Evolutionary conservation across 2,113 vertebrate species (phyloP), one percentile per base, ranked within the genome.

Genomic region (Xyliphius kryptos): DNA sequence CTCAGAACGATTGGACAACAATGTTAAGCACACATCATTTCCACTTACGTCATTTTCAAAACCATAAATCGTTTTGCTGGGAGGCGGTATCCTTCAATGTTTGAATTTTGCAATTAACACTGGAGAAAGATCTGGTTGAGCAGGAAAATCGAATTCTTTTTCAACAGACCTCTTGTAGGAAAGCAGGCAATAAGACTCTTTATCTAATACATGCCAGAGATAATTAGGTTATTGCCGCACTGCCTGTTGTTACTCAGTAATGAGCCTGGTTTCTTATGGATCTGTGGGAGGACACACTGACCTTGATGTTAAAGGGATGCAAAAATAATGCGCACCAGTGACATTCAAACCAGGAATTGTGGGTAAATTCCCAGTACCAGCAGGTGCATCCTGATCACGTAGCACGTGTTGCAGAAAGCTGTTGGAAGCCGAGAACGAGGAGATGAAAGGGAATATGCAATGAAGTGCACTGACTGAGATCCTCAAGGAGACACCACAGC

Each of bases 141-240:
- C 74, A 63, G 72, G 74, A 72, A 79, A 74, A 79, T 76, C 67
- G 64, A 76, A 79, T 79, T 74, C 70, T 65, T 71, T 76, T 76
- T 71, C 71, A 72, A 76, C 72, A 69, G 67, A 57, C 66, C 37
- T 67, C 74, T 73, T 62, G 61, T 68, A 74, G 77, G 72, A 70
- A 70, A 73, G 72, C 36, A 72, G 63, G 77, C 72, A 74, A 64
- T 74, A 70, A 67, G 68, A 46, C 62, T 68, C 68, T 74, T 79
- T 74, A 76, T 76, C 76, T 74, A 74, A 74, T 73, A 71, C 73
- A 73, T 70, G 72, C 70, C 70, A 67, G 64, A 69, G 74, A 76
- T 79, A 79, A 79, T 79, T 74, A 74, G 77, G 70, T 79, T 79
- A 79, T 71, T 67, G 59, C 70, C 63, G 74, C 62, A 67, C 68